phyloP scores from a whole-genome alignment of 2,113 vertebrate genomes.

The Halcyon malimbica region DNA sequence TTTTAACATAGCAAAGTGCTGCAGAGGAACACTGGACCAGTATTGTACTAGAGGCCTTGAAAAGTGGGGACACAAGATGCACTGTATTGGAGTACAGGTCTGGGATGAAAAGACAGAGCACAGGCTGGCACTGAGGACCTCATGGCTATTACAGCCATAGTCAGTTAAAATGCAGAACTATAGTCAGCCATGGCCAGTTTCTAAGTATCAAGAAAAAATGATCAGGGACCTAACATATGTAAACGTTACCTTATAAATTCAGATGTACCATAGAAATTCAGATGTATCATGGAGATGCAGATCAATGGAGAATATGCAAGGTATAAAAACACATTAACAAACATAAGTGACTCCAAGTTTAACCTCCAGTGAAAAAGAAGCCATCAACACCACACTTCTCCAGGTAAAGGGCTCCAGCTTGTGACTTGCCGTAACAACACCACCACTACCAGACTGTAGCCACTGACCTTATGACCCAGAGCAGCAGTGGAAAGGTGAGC shows the following conservation, averaged over 20 bases:
- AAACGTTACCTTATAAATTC: background rate
- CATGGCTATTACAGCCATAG: background rate
- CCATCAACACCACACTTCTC: background rate
- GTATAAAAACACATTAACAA: background rate
- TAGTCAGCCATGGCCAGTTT: background rate
- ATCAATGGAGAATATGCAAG: background rate
- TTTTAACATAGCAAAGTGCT: background rate
- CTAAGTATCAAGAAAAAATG: background rate
- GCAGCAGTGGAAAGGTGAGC: background rate
- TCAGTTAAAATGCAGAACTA: too few relatives aligned
- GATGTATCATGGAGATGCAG: background rate
- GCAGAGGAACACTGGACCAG: background rate
- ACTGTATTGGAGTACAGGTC: too few relatives aligned
- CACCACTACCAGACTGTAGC: background rate
- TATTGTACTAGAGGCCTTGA: background rate
- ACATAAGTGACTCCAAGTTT: background rate
- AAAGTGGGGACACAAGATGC: background rate
- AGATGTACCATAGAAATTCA: background rate
- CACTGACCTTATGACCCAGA: background rate
- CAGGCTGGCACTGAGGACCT: background rate
- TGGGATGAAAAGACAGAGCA: background rate
- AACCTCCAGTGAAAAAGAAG: background rate
- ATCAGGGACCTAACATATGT: background rate
- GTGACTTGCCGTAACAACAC: background rate
- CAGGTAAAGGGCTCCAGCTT: background rate